phyloP scores from a whole-genome alignment of 2,113 vertebrate species.

The Gorsachius goisagi region DNA sequence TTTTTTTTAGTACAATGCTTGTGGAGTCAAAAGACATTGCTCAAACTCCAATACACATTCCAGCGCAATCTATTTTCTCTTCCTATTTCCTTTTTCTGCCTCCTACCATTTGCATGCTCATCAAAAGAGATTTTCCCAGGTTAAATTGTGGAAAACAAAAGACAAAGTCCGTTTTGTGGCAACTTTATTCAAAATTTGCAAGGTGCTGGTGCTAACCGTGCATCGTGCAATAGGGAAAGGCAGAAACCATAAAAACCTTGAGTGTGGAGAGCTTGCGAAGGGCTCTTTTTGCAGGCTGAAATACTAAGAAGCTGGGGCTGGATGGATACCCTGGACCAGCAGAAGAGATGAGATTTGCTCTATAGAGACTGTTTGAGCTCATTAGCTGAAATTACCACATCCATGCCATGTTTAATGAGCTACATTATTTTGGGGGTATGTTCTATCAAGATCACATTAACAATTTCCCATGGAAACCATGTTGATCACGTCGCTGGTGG shows the following conservation, averaged over 20 bases:
- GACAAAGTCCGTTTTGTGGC: neutral
- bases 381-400: neutral
- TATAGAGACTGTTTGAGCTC: neutral
- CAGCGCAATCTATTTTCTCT: neutral
- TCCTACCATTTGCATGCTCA: neutral
- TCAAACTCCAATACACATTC: neutral
- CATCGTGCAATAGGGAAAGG: neutral
- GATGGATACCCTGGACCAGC: neutral
- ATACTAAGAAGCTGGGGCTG: neutral
- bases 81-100: neutral
- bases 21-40: neutral
- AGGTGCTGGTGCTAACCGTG: neutral
- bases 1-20: neutral
- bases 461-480: neutral
- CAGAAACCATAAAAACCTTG: neutral
- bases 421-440: neutral
- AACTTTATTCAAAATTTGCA: neutral
- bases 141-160: neutral
- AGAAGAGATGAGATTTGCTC: neutral
- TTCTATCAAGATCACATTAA: neutral
- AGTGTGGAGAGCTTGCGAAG: neutral
- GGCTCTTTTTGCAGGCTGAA: neutral
- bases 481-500: neutral
- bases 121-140: neutral
- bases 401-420: neutral